phyloP scores from a whole-genome alignment of 2,888 invertebrate genomes.

The Drosophila ochracea region DNA sequence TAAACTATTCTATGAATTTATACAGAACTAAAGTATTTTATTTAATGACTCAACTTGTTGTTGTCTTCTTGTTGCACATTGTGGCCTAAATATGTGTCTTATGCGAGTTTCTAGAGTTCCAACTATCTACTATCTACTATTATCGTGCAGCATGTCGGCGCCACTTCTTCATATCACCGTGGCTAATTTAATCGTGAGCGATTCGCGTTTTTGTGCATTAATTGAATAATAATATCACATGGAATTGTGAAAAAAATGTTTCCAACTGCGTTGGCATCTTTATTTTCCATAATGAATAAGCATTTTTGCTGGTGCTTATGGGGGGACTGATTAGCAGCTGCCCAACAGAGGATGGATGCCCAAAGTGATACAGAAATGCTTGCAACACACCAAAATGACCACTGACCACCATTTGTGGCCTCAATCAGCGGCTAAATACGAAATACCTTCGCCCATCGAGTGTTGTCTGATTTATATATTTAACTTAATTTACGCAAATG shows the following conservation, averaged over 20 bases:
- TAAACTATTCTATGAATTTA: constrained; percentile 42
- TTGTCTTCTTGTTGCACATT: not conserved
- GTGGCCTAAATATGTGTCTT: constrained; percentile 30
- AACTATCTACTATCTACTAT: not conserved
- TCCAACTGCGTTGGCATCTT: constrained; percentile 35
- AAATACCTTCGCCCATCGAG: constrained; percentile 71
- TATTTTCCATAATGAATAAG: constrained; percentile 36
- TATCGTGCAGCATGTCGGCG: constrained; percentile 27
- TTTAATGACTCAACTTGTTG: not conserved
- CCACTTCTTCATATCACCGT: constrained; percentile 5
- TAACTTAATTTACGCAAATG: constrained; percentile 70
- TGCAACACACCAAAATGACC: not conserved
- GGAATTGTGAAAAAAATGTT: constrained; percentile 37
- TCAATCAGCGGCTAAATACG: constrained; percentile 53
- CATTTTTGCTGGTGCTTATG: constrained; percentile 16
- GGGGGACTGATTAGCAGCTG: constrained; percentile 6
- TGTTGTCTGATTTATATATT: constrained; percentile 77
- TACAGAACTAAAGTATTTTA: not conserved
- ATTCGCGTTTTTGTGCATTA: constrained; percentile 36
- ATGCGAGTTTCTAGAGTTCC: constrained; percentile 28
- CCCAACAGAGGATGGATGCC: constrained; percentile 18
- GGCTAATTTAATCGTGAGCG: constrained; percentile 12
- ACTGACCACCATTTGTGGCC: constrained; percentile 31
- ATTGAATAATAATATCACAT: constrained; percentile 51
- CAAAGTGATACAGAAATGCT: not conserved